Evolutionary conservation across 2,888 invertebrate genomes (phyloP).

Genomic region (Lacanobia oleracea): DNA sequence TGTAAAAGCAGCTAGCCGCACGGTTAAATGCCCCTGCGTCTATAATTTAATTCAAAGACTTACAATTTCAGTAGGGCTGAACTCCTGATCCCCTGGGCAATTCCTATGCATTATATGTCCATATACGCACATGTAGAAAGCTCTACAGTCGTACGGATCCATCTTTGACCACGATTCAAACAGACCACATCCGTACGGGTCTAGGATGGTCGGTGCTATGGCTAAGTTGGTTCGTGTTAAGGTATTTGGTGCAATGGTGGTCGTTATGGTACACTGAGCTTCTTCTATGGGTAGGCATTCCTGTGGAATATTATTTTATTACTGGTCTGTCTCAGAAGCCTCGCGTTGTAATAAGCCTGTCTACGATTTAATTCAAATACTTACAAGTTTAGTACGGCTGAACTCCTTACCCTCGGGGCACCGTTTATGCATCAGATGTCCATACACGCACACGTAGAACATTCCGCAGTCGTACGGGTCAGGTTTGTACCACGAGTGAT

Average conservation of each 20-base stretch:
- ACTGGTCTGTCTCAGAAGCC: too few species aligned
- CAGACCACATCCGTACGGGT: not conserved
- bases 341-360: too few species aligned
- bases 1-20: too few species aligned
- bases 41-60: too few species aligned
- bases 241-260: not conserved
- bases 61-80: not conserved
- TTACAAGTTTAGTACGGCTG: not conserved
- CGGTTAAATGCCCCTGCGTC: too few species aligned
- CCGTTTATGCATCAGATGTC: rapidly evolving
- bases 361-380: not conserved
- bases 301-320: not conserved
- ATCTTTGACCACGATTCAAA: slow-evolving; percentile 28
- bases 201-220: rapidly evolving
- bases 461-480: not conserved
- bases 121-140: slow-evolving; percentile 3
- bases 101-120: not conserved
- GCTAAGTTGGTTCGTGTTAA: too few species aligned
- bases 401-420: slow-evolving; percentile 21
- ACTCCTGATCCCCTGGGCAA: slow-evolving; percentile 12
- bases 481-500: slow-evolving; percentile 30
- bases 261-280: not conserved
- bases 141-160: not conserved
- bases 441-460: slow-evolving; percentile 17
- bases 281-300: not conserved